Evolutionary conservation across 2,888 invertebrate genomes (phyloP).

Genomic region (Coelopa pilipes): DNA sequence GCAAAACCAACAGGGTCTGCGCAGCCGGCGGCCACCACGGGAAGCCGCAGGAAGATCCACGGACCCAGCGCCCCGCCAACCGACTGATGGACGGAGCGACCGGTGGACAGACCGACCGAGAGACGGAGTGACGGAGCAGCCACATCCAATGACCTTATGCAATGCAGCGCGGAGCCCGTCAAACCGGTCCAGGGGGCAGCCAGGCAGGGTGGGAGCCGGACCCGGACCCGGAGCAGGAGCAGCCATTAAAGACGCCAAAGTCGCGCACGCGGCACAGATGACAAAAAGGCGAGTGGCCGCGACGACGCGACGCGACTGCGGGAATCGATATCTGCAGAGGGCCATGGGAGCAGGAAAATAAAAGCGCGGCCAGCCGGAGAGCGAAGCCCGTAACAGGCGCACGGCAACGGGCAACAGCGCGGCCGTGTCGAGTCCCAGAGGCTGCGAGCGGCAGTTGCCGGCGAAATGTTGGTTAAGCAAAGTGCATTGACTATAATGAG

Average conservation of each 20-base stretch:
- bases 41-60: not conserved
- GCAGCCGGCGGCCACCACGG: not conserved
- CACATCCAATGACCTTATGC: constrained; percentile 30
- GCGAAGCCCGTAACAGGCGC: constrained; percentile 15
- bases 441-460: not conserved
- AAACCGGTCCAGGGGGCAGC: constrained; percentile 14
- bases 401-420: constrained; percentile 11
- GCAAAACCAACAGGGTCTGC: constrained; percentile 8
- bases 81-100: constrained; percentile 5
- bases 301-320: not conserved
- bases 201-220: not conserved
- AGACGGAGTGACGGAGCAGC: constrained; percentile 14
- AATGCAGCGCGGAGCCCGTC: constrained; percentile 13
- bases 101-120: constrained; percentile 7
- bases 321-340: constrained; percentile 19
- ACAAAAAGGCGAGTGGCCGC: constrained; percentile 11
- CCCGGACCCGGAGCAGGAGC: not conserved
- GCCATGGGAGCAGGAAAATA: constrained; percentile 23
- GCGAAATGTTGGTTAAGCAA: constrained; percentile 28
- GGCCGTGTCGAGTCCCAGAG: not conserved
- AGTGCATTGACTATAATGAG: constrained; percentile 29
- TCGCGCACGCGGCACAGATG: constrained; percentile 15
- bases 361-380: constrained; percentile 4
- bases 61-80: not conserved
- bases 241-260: constrained; percentile 26